Percentiles rank a stretch among this genome's conserved stretches.
These are phyloP conservation scores for Gila robusta DNA, from an alignment of 2,797 vertebrate species.

Conservation along the genomic window DNA sequence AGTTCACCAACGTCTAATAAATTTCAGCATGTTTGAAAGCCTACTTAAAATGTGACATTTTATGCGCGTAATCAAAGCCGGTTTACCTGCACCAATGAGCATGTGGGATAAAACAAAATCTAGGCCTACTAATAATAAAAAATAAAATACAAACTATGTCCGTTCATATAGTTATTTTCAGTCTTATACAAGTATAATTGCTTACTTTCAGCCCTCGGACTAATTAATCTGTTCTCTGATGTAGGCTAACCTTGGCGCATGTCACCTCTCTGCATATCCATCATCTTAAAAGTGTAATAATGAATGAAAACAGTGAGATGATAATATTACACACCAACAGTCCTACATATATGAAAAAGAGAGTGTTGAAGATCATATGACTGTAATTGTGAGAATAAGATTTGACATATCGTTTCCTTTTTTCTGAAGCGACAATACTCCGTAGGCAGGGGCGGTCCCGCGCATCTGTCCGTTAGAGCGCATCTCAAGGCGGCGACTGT, in stretches of 20 bases:
- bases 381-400: slow-evolving; percentile 17
- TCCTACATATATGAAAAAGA: neutral
- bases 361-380: neutral
- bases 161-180: neutral
- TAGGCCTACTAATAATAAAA: no score
- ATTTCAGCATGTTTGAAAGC: neutral
- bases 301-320: neutral
- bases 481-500: slow-evolving; percentile 81
- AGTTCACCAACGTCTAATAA: slow-evolving; percentile 21
- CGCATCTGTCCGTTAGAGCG: slow-evolving; percentile 87
- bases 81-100: neutral
- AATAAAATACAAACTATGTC: neutral
- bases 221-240: neutral
- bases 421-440: slow-evolving; percentile 11
- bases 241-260: neutral
- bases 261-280: neutral
- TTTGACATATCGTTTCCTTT: slow-evolving; percentile 14
- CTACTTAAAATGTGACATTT: slow-evolving; percentile 13
- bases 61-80: neutral
- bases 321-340: neutral
- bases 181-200: neutral
- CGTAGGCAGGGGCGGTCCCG: slow-evolving; percentile 83
- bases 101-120: neutral
- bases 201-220: neutral
- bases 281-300: neutral